Evolutionary conservation across 2,888 invertebrate species (phyloP), one percentile per base, ranked within the genome.

Genomic region (Gnatocerus cornutus): DNA sequence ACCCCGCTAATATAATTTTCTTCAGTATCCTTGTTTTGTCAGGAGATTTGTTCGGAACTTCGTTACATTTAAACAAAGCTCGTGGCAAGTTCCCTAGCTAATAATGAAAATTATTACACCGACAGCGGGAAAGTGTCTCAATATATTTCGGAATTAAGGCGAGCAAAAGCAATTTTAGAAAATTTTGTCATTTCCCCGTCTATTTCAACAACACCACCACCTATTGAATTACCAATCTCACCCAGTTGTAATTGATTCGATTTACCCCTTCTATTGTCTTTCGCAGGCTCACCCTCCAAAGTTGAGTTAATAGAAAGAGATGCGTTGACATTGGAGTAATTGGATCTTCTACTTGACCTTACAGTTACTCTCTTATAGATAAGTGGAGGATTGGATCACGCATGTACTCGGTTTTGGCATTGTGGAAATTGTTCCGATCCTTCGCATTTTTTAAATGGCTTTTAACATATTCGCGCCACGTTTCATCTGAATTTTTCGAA

Each of bases 1-100:
- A 74, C 61, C 48, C 33, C 73, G 76, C 76, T 77, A 78, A 78
- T 78, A 76, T 76, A 78, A 78, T 78, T 78, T 78, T 78, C 77
- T 77, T 77, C 16, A 14, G 76, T 78, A 78, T 56, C 76, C 75
- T 78, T 77, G 77, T 78, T 68, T 62, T 68, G 62, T 61, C 48
- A 73, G 71, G 73, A 73, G 75, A 75, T 75, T 74, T 76, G 76
- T 76, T 75, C 72, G 56, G 68, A 78, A 78, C 77, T 78, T 78
- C 77, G 77, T 76, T 78, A 76, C 78, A 78, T 77, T 78, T 78
- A 77, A 72, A 77, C 73, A 74, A 76, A 76, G 70, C 74, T 65
- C 46, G 43, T 6, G 46, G 61, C 61, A 56, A 56, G 41, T 56
- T 56, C 41, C 41, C 16, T 41, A 12, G 16, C 12, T 27, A 56